These are phyloP conservation scores for Mactromeris polynyma DNA, from an alignment of 2,888 invertebrate genomes.

Conservation along the genomic window DNA sequence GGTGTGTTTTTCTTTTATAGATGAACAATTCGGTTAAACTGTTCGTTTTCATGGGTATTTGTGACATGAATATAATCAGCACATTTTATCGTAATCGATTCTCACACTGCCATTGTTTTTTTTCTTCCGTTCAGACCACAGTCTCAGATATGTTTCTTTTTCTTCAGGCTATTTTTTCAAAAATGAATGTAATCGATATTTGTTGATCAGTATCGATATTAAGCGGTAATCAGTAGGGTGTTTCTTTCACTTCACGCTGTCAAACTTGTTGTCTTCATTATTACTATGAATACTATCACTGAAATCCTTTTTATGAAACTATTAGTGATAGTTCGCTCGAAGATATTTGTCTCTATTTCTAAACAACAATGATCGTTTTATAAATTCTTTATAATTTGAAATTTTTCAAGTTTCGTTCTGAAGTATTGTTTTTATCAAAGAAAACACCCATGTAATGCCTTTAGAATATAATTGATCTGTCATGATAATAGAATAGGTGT, in stretches of 20 bases:
- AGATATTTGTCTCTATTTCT: not conserved
- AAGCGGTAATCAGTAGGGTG: not conserved
- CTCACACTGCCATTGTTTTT: not conserved
- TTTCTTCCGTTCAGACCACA: not conserved
- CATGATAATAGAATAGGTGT: not conserved
- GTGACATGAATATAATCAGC: not conserved
- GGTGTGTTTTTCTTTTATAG: not conserved
- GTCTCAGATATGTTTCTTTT: not conserved
- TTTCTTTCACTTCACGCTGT: not conserved
- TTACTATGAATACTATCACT: not conserved
- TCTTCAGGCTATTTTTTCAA: not conserved
- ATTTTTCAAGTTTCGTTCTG: conserved; percentile 35
- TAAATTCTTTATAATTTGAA: conserved; percentile 31
- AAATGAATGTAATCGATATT: conserved; percentile 3
- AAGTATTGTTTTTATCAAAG: not conserved
- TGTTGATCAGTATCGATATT: not conserved
- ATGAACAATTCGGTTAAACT: not conserved
- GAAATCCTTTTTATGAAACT: not conserved
- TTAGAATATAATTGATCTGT: not conserved
- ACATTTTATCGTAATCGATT: conserved; percentile 1
- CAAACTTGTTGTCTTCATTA: not conserved
- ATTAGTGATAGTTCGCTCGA: not conserved
- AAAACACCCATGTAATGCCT: not conserved
- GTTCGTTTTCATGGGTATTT: not conserved
- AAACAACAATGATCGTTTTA: not conserved